Evolutionary conservation across 2,113 vertebrate species (phyloP), one percentile per base, ranked within the genome.

Genomic region (Pituophis catenifer): DNA sequence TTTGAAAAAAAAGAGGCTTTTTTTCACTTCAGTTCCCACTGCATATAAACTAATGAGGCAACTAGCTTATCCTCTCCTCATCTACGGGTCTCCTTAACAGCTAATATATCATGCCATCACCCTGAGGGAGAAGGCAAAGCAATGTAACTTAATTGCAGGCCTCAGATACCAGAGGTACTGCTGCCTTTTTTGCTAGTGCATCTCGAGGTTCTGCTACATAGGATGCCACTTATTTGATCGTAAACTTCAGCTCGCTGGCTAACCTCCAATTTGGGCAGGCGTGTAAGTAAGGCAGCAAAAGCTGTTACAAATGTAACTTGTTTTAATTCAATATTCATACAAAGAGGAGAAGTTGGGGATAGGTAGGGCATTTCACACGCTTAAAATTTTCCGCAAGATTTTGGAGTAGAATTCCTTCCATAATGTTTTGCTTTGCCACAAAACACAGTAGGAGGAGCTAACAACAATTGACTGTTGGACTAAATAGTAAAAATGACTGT

Each of bases 31-130:
- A n/a, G 55, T 90, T 58, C 48, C 89, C 48, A 59, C 55, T 90
- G 86, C 75, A 95, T 94, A 92, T 93, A 93, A 88, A 92, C 53
- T 96, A 95, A 95, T 95, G 93, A 95, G 93, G 59, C 33, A 58
- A 86, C 11, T 89, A 58, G 38, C 62, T 93, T 94, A 87, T 86
- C 33, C 58, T 94, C 95, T 95, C 90, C 92, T 95, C 93, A 95
- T 94, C 90, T 94, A 55, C n/a, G 13, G 93, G 94, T 54, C 87
- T 94, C 89, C 92, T 86, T 93, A 90, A n/a, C 55, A 92, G 90
- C 89, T 88, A 5, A 2, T 87, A 91, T 65, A 95, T n/a, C 91
- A 59, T 94, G 92, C 90, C 91, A 89, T 70, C 24, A 75, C 94
- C 92, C 48, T 38, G 75, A 93, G 53, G 91, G 21, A 53, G 57